Percentiles rank a stretch among this genome's conserved stretches.
These are phyloP conservation scores for Erebia aethiops DNA, from an alignment of 2,888 invertebrate species.

Conservation along the genomic window DNA sequence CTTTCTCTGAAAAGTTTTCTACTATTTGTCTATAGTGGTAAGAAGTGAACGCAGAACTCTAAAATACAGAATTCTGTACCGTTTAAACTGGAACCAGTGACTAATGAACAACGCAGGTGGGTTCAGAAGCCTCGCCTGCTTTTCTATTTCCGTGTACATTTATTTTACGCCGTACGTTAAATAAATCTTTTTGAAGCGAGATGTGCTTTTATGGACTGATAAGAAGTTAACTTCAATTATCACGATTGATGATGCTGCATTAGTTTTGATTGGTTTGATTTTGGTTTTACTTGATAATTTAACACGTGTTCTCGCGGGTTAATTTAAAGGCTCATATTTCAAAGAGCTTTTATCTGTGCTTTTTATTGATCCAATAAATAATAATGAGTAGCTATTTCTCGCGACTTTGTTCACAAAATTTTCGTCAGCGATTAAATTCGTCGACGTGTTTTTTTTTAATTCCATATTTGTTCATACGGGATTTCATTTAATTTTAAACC, in stretches of 20 bases:
- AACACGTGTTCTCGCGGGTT: constrained; percentile 24
- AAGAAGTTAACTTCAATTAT: constrained; percentile 52
- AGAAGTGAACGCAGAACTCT: not conserved
- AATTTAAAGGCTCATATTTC: constrained; percentile 3
- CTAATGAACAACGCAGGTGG: constrained; percentile 57
- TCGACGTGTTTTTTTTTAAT: not conserved
- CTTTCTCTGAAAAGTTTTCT: too few relatives aligned
- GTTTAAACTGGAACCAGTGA: not conserved
- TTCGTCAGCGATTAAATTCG: too few relatives aligned
- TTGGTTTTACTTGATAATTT: constrained; percentile 32
- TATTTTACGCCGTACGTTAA: constrained; percentile 51
- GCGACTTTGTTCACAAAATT: too few relatives aligned
- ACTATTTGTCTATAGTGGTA: too few relatives aligned
- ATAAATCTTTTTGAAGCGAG: constrained; percentile 71
- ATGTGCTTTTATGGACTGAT: constrained; percentile 63
- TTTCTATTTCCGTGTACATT: constrained; percentile 57
- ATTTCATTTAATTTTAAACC: too few relatives aligned
- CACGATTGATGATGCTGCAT: constrained; percentile 37
- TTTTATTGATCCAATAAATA: not conserved
- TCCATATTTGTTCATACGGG: not conserved
- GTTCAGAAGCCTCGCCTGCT: constrained; percentile 52
- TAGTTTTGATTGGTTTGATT: constrained; percentile 35
- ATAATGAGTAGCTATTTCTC: not conserved
- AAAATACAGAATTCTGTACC: not conserved
- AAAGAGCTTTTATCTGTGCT: constrained; percentile 3